These are phyloP conservation scores for Oenanthe oenanthe DNA, from an alignment of 2,113 vertebrate genomes.

Conservation along the genomic window DNA sequence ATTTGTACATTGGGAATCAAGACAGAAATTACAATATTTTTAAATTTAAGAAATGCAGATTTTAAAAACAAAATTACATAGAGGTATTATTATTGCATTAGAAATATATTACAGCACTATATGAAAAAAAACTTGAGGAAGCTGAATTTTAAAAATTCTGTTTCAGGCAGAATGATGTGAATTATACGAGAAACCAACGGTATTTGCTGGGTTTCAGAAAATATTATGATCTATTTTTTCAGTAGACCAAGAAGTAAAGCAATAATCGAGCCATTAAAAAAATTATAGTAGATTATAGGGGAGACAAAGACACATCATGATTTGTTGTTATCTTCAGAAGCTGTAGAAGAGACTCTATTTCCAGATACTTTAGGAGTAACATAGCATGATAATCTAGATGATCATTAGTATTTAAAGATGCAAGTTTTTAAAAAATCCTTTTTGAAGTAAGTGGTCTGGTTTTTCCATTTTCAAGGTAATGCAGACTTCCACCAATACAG, in stretches of 20 bases:
- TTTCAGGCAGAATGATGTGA: background rate
- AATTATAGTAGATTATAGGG: background rate
- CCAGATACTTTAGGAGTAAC: background rate
- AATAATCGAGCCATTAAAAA: background rate
- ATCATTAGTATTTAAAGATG: background rate
- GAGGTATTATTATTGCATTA: background rate
- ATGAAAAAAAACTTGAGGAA: background rate
- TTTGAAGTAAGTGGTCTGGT: background rate
- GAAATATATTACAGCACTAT: background rate
- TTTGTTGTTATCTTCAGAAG: background rate
- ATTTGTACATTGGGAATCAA: background rate
- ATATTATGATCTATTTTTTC: background rate
- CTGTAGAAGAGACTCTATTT: background rate
- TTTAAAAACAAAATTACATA: background rate
- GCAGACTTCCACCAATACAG: background rate
- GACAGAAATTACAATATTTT: background rate
- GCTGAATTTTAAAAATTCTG: background rate
- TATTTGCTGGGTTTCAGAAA: background rate
- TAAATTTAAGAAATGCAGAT: background rate
- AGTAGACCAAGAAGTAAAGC: background rate
- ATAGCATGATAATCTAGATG: background rate
- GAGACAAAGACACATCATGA: background rate
- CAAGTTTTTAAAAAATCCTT: accelerated
- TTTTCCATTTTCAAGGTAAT: background rate
- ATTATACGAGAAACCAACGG: background rate